phyloP scores from a whole-genome alignment of 2,888 invertebrate species.

The Coleophora deauratella region DNA sequence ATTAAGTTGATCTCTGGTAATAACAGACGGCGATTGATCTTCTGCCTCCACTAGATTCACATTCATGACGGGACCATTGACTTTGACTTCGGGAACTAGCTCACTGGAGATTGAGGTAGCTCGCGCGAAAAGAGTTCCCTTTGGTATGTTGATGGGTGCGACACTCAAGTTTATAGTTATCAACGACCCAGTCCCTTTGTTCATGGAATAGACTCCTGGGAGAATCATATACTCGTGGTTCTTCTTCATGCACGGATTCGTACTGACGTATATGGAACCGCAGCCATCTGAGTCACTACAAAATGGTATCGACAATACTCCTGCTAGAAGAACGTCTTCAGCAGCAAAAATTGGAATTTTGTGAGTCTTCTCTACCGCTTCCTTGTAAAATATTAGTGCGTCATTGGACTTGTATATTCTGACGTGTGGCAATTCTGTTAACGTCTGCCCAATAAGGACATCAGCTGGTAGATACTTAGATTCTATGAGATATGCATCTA shows the following conservation, averaged over 20 bases:
- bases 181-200: background rate
- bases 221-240: background rate
- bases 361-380: background rate
- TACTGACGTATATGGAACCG: background rate
- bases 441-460: conserved; percentile 8
- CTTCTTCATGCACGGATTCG: background rate
- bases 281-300: background rate
- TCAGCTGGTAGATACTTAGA: conserved; percentile 1
- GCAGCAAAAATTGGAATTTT: background rate
- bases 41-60: background rate
- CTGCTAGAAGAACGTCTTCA: background rate
- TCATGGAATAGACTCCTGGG: background rate
- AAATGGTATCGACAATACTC: background rate
- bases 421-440: conserved; percentile 7
- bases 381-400: background rate
- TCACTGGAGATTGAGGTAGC: background rate
- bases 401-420: conserved; percentile 4
- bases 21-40: background rate
- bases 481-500: conserved; percentile 4
- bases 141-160: background rate
- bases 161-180: background rate
- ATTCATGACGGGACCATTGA: background rate
- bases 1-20: conserved; percentile 2
- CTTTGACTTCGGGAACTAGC: background rate
- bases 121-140: background rate